A percentile compares a stretch with the other conserved stretches of the same genome.
phyloP scores from a whole-genome alignment of 1,140 invertebrate genomes.

The Trichonephila inaurata region DNA sequence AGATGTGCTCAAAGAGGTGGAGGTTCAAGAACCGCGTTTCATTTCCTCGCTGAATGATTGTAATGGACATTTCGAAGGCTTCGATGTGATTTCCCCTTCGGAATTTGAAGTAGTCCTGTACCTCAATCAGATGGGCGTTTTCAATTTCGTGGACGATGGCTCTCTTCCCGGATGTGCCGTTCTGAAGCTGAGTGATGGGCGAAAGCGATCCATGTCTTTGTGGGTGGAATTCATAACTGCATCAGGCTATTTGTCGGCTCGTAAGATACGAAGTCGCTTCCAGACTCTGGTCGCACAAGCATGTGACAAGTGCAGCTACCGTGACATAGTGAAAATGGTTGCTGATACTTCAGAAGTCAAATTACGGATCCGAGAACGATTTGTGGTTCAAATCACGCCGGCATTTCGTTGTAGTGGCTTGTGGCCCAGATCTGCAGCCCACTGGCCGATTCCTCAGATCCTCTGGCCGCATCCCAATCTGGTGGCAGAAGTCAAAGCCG shows the following conservation, averaged over 20 bases:
- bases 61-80: constrained; percentile 92
- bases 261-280: constrained; percentile 95
- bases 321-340: constrained; percentile 95
- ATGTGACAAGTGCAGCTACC: constrained; percentile 94
- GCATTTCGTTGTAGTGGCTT: constrained; percentile 95
- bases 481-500: constrained; percentile 97
- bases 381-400: constrained; percentile 93
- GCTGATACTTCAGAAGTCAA: constrained; percentile 94
- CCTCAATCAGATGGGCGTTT: constrained; percentile 97
- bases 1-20: constrained; percentile 97
- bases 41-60: constrained; percentile 95
- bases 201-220: constrained; percentile 96
- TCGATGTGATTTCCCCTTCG: constrained; percentile 91
- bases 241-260: constrained; percentile 93
- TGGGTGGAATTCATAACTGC: constrained; percentile 99
- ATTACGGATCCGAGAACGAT: constrained; percentile 91
- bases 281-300: constrained; percentile 95
- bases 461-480: constrained; percentile 97
- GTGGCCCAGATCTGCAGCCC: constrained; percentile 96
- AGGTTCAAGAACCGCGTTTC: constrained; percentile 97
- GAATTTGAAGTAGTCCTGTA: constrained; percentile 98
- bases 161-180: constrained; percentile 95
- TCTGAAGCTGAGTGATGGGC: constrained; percentile 90
- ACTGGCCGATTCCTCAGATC: constrained; percentile 95
- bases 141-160: constrained; percentile 97